These are phyloP conservation scores for Microplitis deprimator DNA, from an alignment of 2,888 invertebrate genomes.

Conservation along the genomic window DNA sequence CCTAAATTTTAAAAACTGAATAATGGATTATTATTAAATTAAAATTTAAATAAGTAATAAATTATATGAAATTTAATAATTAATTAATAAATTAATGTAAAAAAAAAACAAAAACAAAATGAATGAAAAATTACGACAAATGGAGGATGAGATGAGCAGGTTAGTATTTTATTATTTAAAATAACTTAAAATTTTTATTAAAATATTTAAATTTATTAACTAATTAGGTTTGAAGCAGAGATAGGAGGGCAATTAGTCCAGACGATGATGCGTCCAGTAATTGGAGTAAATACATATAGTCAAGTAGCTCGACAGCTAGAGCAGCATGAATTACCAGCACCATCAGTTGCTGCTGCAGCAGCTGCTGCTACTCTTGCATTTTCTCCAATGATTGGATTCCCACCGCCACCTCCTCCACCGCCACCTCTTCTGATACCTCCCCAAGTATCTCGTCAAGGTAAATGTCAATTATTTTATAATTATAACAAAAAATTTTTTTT, in stretches of 20 bases:
- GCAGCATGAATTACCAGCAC: constrained; percentile 73
- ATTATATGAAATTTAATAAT: no score
- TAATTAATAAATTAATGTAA: not conserved
- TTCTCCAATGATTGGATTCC: constrained; percentile 75
- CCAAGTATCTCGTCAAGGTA: constrained; percentile 75
- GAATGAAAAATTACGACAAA: constrained; percentile 80
- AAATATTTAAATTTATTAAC: not conserved
- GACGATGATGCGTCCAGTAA: constrained; percentile 77
- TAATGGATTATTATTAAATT: no score
- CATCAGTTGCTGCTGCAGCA: constrained; percentile 64
- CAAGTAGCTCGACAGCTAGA: constrained; percentile 79
- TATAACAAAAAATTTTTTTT: not conserved
- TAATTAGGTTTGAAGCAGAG: constrained; percentile 88
- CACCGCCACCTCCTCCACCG: constrained; percentile 77
- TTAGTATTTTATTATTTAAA: constrained; percentile 63
- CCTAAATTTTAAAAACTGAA: no score
- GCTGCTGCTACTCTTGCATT: constrained; percentile 70
- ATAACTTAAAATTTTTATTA: not conserved
- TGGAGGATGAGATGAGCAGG: constrained; percentile 95
- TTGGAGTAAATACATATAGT: constrained; percentile 82
- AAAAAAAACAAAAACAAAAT: constrained; percentile 51
- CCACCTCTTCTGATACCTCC: constrained; percentile 81
- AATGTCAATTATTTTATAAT: constrained; percentile 15
- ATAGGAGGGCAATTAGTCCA: constrained; percentile 79
- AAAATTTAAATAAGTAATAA: no score